Conservation (phyloP, 1,140 invertebrate genomes). For the Thaumatotibia leucotreta region DNA sequence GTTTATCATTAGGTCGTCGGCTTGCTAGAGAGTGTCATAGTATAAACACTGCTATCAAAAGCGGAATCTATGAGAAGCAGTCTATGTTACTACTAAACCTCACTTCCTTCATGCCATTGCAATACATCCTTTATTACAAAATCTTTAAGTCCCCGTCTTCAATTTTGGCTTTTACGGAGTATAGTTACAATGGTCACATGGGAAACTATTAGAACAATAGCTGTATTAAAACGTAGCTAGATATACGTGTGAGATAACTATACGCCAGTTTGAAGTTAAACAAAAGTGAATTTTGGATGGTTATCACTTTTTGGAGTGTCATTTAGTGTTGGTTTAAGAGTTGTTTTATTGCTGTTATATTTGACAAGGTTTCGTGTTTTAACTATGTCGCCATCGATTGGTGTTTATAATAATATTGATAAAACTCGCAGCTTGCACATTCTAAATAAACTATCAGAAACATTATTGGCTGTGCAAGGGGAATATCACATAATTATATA, state of each 20-base stretch:
- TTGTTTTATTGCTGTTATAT: not conserved
- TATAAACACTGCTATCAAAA: too few relatives aligned
- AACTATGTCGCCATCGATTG: too few relatives aligned
- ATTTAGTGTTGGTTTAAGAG: not conserved
- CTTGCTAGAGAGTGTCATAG: too few relatives aligned
- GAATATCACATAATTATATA: too few relatives aligned
- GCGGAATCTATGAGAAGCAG: not conserved
- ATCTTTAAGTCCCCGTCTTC: not conserved
- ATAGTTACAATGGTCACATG: conserved; percentile 37
- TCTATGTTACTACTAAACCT: not conserved
- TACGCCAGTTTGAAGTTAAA: not conserved
- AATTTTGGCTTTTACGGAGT: not conserved
- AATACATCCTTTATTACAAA: not conserved
- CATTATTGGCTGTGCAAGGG: too few relatives aligned
- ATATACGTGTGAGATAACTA: conserved; percentile 8
- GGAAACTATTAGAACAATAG: conserved; percentile 47
- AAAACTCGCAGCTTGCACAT: too few relatives aligned
- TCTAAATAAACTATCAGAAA: too few relatives aligned
- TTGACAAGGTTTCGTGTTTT: conserved; percentile 21
- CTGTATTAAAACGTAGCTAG: not conserved
- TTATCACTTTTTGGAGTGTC: not conserved
- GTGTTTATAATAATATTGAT: too few relatives aligned
- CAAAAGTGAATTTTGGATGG: not conserved
- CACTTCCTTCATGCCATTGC: not conserved
- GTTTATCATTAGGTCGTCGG: too few relatives aligned